A percentile compares a stretch with the other conserved stretches of the same genome.
These are phyloP conservation scores for Andrena chrysosceles DNA, from an alignment of 2,888 invertebrate genomes.

Conservation along the genomic window DNA sequence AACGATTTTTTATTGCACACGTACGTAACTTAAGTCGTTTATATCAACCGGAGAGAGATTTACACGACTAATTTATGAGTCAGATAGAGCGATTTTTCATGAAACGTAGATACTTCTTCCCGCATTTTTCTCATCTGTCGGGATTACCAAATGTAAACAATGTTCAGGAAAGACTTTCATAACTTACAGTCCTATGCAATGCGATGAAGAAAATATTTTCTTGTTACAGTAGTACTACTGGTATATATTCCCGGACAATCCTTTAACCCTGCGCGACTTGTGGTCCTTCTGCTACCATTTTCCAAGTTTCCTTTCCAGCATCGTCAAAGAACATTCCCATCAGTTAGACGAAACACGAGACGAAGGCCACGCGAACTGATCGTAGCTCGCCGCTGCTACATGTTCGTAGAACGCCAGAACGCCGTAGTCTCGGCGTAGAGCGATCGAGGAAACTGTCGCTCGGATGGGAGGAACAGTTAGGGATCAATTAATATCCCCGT, in stretches of 20 bases:
- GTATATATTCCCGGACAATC: too few relatives aligned
- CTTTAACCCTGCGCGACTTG: too few relatives aligned
- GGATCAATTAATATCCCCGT: slow-evolving; percentile 70
- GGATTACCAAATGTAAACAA: too few relatives aligned
- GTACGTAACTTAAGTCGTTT: slow-evolving; percentile 1
- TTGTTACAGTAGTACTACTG: too few relatives aligned
- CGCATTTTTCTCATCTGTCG: too few relatives aligned
- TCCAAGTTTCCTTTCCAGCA: not conserved
- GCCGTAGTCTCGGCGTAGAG: not conserved
- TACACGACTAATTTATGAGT: slow-evolving; percentile 9
- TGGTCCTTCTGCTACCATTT: too few relatives aligned
- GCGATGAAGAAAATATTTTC: too few relatives aligned
- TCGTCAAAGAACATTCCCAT: slow-evolving; percentile 17
- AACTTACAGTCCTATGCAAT: too few relatives aligned
- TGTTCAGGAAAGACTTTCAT: too few relatives aligned
- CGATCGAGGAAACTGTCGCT: slow-evolving; percentile 56
- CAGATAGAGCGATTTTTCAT: not conserved
- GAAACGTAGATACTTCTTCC: too few relatives aligned
- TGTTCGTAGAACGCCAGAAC: slow-evolving; percentile 40
- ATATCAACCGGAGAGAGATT: slow-evolving; percentile 1
- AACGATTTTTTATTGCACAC: slow-evolving; percentile 11
- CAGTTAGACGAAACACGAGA: slow-evolving; percentile 23
- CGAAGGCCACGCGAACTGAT: slow-evolving; percentile 29
- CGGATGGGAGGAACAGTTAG: slow-evolving; percentile 48
- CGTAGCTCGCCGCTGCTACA: not conserved